These are phyloP conservation scores for Drosophila bocqueti DNA, from an alignment of 1,140 invertebrate genomes.

Conservation along the genomic window DNA sequence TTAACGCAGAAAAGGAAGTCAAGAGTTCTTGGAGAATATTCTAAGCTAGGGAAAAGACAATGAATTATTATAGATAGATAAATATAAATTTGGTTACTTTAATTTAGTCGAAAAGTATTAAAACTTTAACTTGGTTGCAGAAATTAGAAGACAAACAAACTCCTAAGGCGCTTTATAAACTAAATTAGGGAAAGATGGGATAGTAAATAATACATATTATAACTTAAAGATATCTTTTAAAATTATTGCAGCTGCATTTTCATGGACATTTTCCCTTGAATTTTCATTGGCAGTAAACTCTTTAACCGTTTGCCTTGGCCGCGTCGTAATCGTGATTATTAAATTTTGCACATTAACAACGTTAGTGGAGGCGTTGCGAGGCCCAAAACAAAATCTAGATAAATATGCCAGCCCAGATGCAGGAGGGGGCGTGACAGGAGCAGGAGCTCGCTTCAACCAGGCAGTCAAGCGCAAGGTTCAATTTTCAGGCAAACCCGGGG, in stretches of 20 bases:
- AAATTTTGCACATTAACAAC: conserved; percentile 80
- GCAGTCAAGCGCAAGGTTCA: conserved; percentile 76
- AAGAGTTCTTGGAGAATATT: not conserved
- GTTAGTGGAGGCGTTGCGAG: conserved; percentile 34
- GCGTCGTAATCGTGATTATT: conserved; percentile 77
- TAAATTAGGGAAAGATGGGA: no score
- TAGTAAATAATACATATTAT: not conserved
- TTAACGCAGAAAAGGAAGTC: conserved; percentile 36
- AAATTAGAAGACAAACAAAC: no score
- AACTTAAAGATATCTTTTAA: not conserved
- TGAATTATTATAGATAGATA: not conserved
- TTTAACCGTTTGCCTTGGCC: conserved; percentile 55
- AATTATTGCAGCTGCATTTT: not conserved
- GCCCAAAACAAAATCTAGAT: conserved; percentile 79
- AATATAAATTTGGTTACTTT: not conserved
- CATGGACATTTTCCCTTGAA: conserved; percentile 23
- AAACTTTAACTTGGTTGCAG: not conserved
- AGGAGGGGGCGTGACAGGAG: not conserved
- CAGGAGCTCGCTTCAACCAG: not conserved
- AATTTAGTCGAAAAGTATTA: not conserved
- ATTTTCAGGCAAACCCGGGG: conserved; percentile 70
- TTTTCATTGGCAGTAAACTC: conserved; percentile 74
- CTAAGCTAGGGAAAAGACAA: not conserved
- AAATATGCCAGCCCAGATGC: conserved; percentile 70
- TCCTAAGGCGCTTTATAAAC: no score